Conservation (phyloP, 37 sponge, comb jelly and placozoan species). For the Lycopodina hypogea region DNA sequence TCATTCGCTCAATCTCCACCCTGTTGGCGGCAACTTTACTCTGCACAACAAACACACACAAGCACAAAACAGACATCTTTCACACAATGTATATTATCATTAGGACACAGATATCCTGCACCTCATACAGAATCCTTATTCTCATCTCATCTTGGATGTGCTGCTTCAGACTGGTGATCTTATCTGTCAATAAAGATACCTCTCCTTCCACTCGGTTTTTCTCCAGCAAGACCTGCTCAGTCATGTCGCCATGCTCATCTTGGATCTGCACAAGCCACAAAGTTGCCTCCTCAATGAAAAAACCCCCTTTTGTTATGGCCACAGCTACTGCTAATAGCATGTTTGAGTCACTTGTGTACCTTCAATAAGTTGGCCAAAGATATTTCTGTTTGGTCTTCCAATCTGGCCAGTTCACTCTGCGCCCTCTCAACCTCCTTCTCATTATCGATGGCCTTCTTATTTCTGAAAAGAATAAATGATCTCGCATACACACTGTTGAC, state of each 20-base stretch:
- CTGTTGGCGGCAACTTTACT: not conserved
- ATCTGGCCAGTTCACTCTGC: constrained; percentile 22
- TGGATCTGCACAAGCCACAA: not conserved
- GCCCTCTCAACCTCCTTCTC: constrained; percentile 43
- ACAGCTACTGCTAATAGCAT: too few relatives aligned
- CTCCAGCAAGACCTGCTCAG: constrained; percentile 12
- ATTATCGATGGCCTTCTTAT: constrained; percentile 27
- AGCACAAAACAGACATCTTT: too few relatives aligned
- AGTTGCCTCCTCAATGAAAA: too few relatives aligned
- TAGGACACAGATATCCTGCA: not conserved
- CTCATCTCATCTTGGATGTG: constrained; percentile 18
- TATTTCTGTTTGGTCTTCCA: constrained; percentile 37
- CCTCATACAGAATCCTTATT: constrained; percentile 7
- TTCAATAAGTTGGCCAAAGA: constrained; percentile 1
- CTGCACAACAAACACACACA: not conserved
- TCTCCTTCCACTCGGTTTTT: not conserved
- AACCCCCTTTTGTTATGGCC: too few relatives aligned
- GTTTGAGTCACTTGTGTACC: too few relatives aligned
- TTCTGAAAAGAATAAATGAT: constrained; percentile 11
- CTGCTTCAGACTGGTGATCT: constrained; percentile 7
- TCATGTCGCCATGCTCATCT: constrained; percentile 11
- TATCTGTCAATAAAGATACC: constrained; percentile 24
- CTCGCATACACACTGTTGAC: not conserved
- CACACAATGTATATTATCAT: not conserved
- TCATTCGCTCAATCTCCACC: constrained; percentile 23